phyloP scores from a whole-genome alignment of 2,113 vertebrate genomes.

The Psilopsiagon aurifrons region DNA sequence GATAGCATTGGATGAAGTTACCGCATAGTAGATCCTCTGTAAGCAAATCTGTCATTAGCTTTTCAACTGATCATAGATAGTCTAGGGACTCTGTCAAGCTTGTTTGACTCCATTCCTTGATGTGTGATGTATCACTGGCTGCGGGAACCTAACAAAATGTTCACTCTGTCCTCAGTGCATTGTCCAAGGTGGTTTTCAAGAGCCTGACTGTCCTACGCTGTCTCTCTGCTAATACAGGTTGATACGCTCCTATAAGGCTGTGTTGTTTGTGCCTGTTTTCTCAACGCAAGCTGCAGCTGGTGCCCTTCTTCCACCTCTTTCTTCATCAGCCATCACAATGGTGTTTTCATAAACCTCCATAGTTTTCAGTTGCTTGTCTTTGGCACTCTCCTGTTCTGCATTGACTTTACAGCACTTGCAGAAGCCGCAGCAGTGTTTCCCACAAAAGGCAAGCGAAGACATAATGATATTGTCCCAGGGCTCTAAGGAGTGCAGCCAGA shows the following conservation, averaged over 20 bases:
- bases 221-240: background rate
- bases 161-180: conserved; percentile 43
- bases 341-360: conserved; percentile 83
- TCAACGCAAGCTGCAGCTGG: background rate
- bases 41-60: conserved; percentile 2
- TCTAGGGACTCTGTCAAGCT: conserved; percentile 29
- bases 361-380: conserved; percentile 61
- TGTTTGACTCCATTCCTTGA: conserved; percentile 35
- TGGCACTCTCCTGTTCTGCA: background rate
- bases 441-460: conserved; percentile 59
- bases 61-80: conserved; percentile 10
- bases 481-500: conserved; percentile 86
- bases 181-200: conserved; percentile 52
- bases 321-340: conserved; percentile 67
- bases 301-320: conserved; percentile 11
- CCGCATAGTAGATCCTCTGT: background rate
- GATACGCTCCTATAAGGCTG: conserved; percentile 64
- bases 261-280: conserved; percentile 44
- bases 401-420: conserved; percentile 72
- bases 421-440: conserved; percentile 81
- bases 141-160: conserved; percentile 17
- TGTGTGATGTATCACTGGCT: background rate
- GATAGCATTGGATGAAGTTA: background rate
- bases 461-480: conserved; percentile 85
- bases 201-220: conserved; percentile 8